Conservation (phyloP, 1,140 invertebrate species). For the Brachionus angularis region DNA sequence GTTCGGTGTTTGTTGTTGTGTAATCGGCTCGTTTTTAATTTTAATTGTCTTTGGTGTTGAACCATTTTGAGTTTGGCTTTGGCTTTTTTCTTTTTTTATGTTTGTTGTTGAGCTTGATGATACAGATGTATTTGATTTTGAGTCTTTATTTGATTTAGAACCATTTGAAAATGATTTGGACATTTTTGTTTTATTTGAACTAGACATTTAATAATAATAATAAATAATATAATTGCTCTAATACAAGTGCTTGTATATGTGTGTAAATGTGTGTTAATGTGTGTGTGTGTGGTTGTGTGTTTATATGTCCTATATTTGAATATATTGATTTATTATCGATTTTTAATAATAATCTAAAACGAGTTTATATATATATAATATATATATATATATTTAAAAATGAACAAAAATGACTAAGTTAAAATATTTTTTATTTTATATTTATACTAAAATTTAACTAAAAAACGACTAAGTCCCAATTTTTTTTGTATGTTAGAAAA, state of each 20-base stretch:
- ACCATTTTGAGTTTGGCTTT: too few relatives aligned
- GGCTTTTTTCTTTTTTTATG: constrained; percentile 1
- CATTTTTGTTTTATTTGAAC: constrained; percentile 6
- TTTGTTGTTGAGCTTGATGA: too few relatives aligned
- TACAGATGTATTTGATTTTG: too few relatives aligned
- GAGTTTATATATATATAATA: neutral
- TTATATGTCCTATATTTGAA: neutral
- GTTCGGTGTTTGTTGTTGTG: neutral
- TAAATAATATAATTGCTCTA: too few relatives aligned
- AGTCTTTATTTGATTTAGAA: too few relatives aligned
- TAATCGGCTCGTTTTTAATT: neutral
- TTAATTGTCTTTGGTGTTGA: neutral
- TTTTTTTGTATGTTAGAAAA: too few relatives aligned
- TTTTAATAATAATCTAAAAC: neutral
- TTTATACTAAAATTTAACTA: constrained; percentile 30
- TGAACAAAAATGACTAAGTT: constrained; percentile 33
- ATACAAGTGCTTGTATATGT: neutral
- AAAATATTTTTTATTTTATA: too few relatives aligned
- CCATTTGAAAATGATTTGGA: too few relatives aligned
- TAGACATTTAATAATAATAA: too few relatives aligned
- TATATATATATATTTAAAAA: neutral
- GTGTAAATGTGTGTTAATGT: too few relatives aligned
- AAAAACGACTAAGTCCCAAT: constrained; percentile 43
- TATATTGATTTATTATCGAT: neutral
- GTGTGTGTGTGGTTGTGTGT: neutral